Evolutionary conservation across 2,888 invertebrate genomes (phyloP).

Genomic region (Plagodis pulveraria): DNA sequence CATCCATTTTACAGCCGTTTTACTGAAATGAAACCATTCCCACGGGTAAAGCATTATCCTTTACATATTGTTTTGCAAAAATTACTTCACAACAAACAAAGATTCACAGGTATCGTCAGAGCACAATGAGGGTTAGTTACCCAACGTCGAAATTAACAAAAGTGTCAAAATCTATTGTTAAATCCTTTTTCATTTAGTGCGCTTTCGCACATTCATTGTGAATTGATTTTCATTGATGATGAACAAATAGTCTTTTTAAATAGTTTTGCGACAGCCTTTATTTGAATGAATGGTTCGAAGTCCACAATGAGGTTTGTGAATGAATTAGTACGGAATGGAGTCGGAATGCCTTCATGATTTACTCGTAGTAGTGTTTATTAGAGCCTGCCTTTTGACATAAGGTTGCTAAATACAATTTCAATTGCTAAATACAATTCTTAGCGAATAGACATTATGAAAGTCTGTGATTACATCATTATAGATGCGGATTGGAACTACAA

Average conservation of each 20-base stretch:
- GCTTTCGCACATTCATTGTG: constrained; percentile 32
- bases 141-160: constrained; percentile 13
- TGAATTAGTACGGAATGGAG: constrained; percentile 5
- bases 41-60: constrained; percentile 25
- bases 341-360: neutral
- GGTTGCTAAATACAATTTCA: too few species aligned
- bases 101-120: constrained; percentile 22
- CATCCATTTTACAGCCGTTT: neutral
- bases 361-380: too few species aligned
- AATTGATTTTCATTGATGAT: constrained; percentile 21
- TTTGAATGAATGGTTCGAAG: too few species aligned
- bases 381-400: too few species aligned
- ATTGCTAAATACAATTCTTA: too few species aligned
- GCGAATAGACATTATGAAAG: too few species aligned
- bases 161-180: constrained; percentile 34
- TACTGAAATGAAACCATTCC: constrained; percentile 15
- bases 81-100: constrained; percentile 18
- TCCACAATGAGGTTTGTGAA: constrained; percentile 11
- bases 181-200: constrained; percentile 23
- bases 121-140: constrained; percentile 19
- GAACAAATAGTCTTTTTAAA: constrained; percentile 25
- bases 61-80: constrained; percentile 22
- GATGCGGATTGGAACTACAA: too few species aligned
- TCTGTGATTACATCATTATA: too few species aligned
- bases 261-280: constrained; percentile 16